These are phyloP conservation scores for Gambusia holbrooki DNA, from an alignment of 2,113 vertebrate species.

Conservation along the genomic window DNA sequence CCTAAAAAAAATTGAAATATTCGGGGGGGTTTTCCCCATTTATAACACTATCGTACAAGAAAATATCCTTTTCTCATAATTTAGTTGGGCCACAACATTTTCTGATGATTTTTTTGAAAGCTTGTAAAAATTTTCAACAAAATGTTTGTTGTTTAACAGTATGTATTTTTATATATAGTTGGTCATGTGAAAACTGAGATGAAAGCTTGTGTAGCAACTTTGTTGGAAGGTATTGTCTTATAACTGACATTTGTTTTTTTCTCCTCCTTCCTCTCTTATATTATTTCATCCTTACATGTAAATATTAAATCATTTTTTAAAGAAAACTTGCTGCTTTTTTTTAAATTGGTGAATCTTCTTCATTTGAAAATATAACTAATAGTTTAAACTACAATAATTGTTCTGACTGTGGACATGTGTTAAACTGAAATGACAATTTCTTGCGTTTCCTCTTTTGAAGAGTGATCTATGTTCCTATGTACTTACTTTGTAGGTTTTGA, in stretches of 20 bases:
- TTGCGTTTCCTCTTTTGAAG: neutral
- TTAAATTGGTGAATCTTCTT: neutral
- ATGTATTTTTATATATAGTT: slow-evolving; percentile 23
- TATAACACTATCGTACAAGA: slow-evolving; percentile 18
- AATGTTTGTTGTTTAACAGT: slow-evolving; percentile 33
- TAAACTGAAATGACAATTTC: neutral
- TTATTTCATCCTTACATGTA: slow-evolving; percentile 73
- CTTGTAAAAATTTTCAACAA: slow-evolving; percentile 19
- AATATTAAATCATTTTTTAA: slow-evolving; percentile 83
- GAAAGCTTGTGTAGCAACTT: slow-evolving; percentile 14
- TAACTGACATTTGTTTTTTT: slow-evolving; percentile 42
- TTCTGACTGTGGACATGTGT: neutral
- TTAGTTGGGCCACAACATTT: neutral
- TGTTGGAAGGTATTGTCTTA: slow-evolving; percentile 28
- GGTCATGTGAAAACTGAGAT: slow-evolving; percentile 37
- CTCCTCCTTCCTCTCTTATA: slow-evolving; percentile 48
- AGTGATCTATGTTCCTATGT: neutral
- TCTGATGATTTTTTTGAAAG: slow-evolving; percentile 12
- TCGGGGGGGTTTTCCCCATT: neutral
- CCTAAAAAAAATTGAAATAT: slow-evolving; percentile 25
- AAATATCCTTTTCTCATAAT: slow-evolving; percentile 28
- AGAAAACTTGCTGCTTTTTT: slow-evolving; percentile 46
- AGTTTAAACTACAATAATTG: neutral
- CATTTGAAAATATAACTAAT: neutral
- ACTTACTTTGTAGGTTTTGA: neutral